Evolutionary conservation across 2,797 vertebrate species (phyloP), one percentile per base, ranked within the genome.

Genomic region (Macrochelys suwanniensis): DNA sequence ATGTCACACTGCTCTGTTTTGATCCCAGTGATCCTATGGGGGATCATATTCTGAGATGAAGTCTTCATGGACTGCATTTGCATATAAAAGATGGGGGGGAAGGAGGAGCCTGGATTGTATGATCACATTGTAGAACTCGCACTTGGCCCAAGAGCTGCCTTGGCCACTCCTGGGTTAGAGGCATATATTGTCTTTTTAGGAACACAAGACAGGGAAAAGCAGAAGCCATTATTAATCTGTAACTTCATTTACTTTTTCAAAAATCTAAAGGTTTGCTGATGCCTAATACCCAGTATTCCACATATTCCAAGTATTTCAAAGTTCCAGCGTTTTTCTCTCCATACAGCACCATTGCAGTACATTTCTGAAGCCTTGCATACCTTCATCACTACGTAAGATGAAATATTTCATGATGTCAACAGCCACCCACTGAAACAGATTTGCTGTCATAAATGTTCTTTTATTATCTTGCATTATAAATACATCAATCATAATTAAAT

Each of bases 401-500:
- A 85, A 94, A 92, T 92, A 91, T 68, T 94, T 96, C 93, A 84
- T 86, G 90, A 82, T 74, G 82, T 94, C 94, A 93, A 83, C 90
- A 97, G 83, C 89, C 80, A 94, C 94, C 92, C 95, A 92, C 94
- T 96, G 94, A 77, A 93, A 78, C 94, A 74, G 85, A 84, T 85
- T 88, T 90, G 51, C 88, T 82, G n/a, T 96, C 81, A 84, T 96
- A 94, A 96, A 76, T n/a, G 4, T 47, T 87, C 87, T 82, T 95
- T 97, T 96, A 91, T 87, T 37, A 91, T 96, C 92, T 96, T 91
- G 71, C 49, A 96, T 93, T 96, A 81, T 89, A 89, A 96, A 76
- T 71, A 74, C 89, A 95, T 97, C 97, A 97, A 96, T 96, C 93
- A 94, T 90, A 97, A 97, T 97, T 97, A 96, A 97, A 95, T 92